Evolutionary conservation across 2,113 vertebrate species (phyloP), one percentile per base, ranked within the genome.

Genomic region (Oryzias javanicus): DNA sequence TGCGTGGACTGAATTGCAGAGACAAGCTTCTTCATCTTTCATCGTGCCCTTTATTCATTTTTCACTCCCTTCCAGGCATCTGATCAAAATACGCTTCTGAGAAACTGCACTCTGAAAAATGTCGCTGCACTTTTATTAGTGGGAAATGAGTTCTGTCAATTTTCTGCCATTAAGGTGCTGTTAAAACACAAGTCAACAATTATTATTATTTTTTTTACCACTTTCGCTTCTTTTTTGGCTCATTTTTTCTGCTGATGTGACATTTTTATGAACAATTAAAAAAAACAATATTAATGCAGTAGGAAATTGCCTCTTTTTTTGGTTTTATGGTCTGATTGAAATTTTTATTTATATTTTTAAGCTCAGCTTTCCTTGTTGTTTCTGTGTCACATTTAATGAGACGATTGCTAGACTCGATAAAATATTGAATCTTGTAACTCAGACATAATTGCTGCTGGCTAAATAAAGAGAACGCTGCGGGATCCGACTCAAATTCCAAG

Each of bases 401-500:
- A 76, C 57, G 55, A 75, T 60, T 75, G 51, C 47, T 42, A 56
- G 58, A 65, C 62, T 76, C 62, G 42, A 72, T 60, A 80, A 67
- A 70, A 64, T 55, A 56, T 64, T 70, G 69, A 60, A 61, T 76
- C 51, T 67, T 69, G 60, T 62, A 54, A 66, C 41, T 52, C 64
- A 63, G 56, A 64, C 67, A 58, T 70, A 63, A 70, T 72, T 72
- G 58, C 59, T 68, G 53, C 60, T 62, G 58, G 64, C 54, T 75
- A 73, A 78, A 80, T 67, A 76, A 65, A 76, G 70, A 24, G 18
- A 75, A 49, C 53, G 3, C 67, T 58, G 51, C 53, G 65, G 49
- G 75, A 79, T 65, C 71, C 63, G 49, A 60, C 78, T 80, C 60
- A 66, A 65, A 64, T 82, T 82, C 82, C 62, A 74, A 80, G 77